These are phyloP conservation scores for Zaprionus tsacasi DNA, from an alignment of 1,140 invertebrate species.

Conservation along the genomic window DNA sequence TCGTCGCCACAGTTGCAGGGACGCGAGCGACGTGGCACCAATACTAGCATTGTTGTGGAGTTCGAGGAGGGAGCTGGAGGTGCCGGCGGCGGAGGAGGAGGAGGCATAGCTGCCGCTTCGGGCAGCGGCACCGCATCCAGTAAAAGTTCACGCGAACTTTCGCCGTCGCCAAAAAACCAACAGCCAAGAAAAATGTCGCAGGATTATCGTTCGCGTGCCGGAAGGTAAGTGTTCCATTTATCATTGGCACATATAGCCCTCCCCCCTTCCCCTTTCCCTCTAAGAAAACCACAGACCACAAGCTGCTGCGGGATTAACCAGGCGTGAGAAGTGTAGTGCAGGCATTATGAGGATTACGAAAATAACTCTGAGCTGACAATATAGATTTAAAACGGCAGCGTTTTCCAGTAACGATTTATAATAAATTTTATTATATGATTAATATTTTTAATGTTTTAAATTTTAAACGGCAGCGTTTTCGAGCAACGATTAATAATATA, in stretches of 20 bases:
- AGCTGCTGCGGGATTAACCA: not conserved
- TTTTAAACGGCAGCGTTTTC: not conserved
- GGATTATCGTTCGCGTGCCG: constrained; percentile 81
- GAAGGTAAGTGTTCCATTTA: constrained; percentile 64
- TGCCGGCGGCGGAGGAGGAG: constrained; percentile 13
- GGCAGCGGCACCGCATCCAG: constrained; percentile 70
- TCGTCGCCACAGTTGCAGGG: constrained; percentile 50
- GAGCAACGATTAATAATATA: too few species aligned
- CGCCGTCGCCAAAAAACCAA: constrained; percentile 80
- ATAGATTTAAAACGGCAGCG: not conserved
- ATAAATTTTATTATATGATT: too few species aligned
- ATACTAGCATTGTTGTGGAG: constrained; percentile 74
- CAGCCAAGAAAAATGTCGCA: constrained; percentile 80
- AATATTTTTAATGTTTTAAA: not conserved
- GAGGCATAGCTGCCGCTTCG: constrained; percentile 33
- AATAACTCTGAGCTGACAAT: not conserved
- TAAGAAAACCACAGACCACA: constrained; percentile 18
- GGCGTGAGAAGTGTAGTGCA: not conserved
- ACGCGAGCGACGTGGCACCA: constrained; percentile 62
- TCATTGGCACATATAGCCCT: constrained; percentile 17
- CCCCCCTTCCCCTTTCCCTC: too few species aligned
- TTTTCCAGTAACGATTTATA: too few species aligned
- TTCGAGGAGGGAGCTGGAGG: constrained; percentile 53
- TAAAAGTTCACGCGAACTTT: constrained; percentile 81
- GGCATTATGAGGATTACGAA: not conserved